Conservation (phyloP, 2,113 vertebrate species). For the Mesembrinibis cayennensis region DNA sequence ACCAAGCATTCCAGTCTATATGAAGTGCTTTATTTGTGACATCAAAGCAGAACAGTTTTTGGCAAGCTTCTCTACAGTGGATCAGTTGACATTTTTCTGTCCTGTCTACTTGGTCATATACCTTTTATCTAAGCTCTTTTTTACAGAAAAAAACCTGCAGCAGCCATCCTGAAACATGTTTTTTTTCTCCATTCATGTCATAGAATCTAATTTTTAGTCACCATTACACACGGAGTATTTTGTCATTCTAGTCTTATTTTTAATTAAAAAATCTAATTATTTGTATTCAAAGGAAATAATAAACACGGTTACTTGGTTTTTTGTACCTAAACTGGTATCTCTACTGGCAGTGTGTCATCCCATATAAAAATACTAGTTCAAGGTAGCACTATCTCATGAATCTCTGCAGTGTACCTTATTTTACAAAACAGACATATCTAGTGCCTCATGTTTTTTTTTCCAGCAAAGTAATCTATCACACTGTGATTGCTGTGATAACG, state of each 20-base stretch:
- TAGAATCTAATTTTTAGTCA: background rate
- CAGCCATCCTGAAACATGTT: background rate
- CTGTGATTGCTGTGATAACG: background rate
- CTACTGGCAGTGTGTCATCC: background rate
- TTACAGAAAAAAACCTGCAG: background rate
- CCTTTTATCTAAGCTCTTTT: background rate
- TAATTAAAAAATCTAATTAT: background rate
- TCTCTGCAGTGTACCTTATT: background rate
- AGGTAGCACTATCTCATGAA: background rate
- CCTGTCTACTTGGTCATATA: background rate
- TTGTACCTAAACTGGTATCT: background rate
- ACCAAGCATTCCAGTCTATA: slow-evolving; percentile 21
- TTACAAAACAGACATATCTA: background rate
- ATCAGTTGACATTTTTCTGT: background rate
- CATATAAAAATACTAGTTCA: background rate
- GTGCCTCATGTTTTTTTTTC: background rate
- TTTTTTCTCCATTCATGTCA: background rate
- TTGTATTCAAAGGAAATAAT: background rate
- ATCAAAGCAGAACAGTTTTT: slow-evolving; percentile 36
- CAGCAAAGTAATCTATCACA: background rate
- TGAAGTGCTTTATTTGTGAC: slow-evolving; percentile 39
- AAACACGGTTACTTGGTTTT: background rate
- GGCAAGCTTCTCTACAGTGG: slow-evolving; percentile 3
- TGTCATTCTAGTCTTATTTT: background rate
- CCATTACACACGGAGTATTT: background rate